A percentile compares a stretch with the other conserved stretches of the same genome.
phyloP scores from a whole-genome alignment of 1,140 invertebrate genomes.

The Cydia fagiglandana region DNA sequence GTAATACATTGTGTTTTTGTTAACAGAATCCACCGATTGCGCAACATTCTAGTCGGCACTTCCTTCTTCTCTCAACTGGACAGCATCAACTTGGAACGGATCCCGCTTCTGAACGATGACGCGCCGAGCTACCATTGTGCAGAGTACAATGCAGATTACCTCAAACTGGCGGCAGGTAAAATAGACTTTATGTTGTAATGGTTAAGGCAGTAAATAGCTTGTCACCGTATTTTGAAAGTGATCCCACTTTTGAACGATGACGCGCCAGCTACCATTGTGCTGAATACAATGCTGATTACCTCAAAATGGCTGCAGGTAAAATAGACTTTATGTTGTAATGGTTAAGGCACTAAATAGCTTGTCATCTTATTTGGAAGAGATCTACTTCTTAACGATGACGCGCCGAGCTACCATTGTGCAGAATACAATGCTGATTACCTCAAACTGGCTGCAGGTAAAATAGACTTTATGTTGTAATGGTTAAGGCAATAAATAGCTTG shows the following conservation, averaged over 20 bases:
- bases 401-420: too few species aligned
- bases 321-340: too few species aligned
- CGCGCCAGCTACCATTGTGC: constrained; percentile 55
- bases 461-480: too few species aligned
- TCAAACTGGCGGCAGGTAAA: constrained; percentile 62
- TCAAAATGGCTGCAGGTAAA: constrained; percentile 58
- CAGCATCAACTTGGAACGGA: constrained; percentile 59
- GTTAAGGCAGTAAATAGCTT: too few species aligned
- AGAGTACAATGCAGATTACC: constrained; percentile 64
- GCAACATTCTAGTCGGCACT: constrained; percentile 63
- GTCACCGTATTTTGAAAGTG: too few species aligned
- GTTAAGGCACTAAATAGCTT: too few species aligned
- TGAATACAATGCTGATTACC: constrained; percentile 64
- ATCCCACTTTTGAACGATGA: neutral
- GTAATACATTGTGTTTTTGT: neutral
- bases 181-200: neutral
- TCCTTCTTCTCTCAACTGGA: constrained; percentile 60
- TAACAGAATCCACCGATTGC: constrained; percentile 62
- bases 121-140: constrained; percentile 56
- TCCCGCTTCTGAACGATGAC: constrained; percentile 55
- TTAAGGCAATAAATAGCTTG: too few species aligned
- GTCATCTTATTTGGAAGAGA: too few species aligned
- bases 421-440: too few species aligned
- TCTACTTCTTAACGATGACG: too few species aligned
- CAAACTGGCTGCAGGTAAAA: too few species aligned